Evolutionary conservation across 2,797 vertebrate species (phyloP).

Genomic region (Sphenodon punctatus): DNA sequence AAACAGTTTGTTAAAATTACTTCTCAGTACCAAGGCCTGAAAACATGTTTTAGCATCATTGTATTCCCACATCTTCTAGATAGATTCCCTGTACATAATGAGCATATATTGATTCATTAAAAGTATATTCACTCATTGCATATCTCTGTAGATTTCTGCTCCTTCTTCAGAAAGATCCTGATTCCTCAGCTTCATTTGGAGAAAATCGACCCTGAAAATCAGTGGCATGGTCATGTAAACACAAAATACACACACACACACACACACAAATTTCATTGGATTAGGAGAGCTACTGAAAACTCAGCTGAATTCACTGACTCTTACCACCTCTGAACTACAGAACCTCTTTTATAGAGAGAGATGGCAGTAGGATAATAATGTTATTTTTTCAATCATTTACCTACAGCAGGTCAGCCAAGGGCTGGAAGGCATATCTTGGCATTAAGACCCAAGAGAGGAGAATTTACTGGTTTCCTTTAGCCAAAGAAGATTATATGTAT

Average conservation of each 20-base stretch:
- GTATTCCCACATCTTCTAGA: background rate
- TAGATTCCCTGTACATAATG: constrained; percentile 20
- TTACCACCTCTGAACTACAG: background rate
- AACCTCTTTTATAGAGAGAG: background rate
- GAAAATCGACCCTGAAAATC: constrained; percentile 36
- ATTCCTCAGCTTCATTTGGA: constrained; percentile 14
- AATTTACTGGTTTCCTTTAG: constrained; percentile 25
- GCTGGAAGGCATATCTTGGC: constrained; percentile 13
- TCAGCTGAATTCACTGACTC: constrained; percentile 10
- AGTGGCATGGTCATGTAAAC: too few relatives aligned
- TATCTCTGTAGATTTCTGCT: constrained; percentile 39
- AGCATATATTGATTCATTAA: background rate
- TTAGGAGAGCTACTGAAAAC: constrained; percentile 34
- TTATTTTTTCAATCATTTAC: constrained; percentile 33
- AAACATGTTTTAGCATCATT: background rate
- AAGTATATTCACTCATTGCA: too few relatives aligned
- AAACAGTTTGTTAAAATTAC: constrained; percentile 27
- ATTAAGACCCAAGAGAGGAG: constrained; percentile 3
- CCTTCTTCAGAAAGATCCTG: background rate
- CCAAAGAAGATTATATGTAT: constrained; percentile 30
- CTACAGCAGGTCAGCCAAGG: constrained; percentile 39
- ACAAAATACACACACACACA: background rate
- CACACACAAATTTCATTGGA: constrained; percentile 12
- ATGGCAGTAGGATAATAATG: background rate
- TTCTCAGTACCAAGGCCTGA: background rate